Conservation (phyloP, 2,797 vertebrate genomes). For the Nannoperca obscura region DNA sequence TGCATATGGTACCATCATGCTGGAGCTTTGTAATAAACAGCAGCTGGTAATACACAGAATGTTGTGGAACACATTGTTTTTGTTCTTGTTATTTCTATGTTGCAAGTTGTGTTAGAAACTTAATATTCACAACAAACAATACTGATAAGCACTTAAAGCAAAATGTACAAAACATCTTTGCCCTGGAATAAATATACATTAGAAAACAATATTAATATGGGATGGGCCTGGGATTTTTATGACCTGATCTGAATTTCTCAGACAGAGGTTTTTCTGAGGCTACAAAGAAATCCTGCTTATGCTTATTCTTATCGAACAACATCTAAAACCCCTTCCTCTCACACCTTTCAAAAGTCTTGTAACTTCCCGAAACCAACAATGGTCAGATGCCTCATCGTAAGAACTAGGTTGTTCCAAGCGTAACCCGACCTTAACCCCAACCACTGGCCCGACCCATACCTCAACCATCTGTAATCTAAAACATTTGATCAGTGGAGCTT, state of each 20-base stretch:
- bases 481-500: constrained; percentile 40
- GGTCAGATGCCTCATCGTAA: not conserved
- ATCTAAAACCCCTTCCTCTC: too few species aligned
- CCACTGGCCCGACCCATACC: not conserved
- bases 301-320: not conserved
- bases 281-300: not conserved
- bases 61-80: not conserved
- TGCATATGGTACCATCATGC: constrained; percentile 25
- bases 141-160: not conserved
- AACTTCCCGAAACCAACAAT: not conserved
- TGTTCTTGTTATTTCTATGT: not conserved
- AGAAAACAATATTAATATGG: not conserved
- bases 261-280: not conserved
- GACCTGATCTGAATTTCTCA: not conserved
- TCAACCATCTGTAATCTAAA: constrained; percentile 33
- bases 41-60: constrained; percentile 10
- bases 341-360: not conserved
- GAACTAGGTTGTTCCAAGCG: not conserved
- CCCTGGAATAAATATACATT: not conserved
- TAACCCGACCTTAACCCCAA: constrained; percentile 6
- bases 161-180: not conserved
- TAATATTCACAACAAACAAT: not conserved
- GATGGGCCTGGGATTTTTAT: not conserved
- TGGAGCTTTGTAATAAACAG: constrained; percentile 1
- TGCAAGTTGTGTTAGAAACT: not conserved